Evolutionary conservation across 1,140 invertebrate genomes (phyloP), one percentile per base, ranked within the genome.

Genomic region (Drosophila quadrilineata): DNA sequence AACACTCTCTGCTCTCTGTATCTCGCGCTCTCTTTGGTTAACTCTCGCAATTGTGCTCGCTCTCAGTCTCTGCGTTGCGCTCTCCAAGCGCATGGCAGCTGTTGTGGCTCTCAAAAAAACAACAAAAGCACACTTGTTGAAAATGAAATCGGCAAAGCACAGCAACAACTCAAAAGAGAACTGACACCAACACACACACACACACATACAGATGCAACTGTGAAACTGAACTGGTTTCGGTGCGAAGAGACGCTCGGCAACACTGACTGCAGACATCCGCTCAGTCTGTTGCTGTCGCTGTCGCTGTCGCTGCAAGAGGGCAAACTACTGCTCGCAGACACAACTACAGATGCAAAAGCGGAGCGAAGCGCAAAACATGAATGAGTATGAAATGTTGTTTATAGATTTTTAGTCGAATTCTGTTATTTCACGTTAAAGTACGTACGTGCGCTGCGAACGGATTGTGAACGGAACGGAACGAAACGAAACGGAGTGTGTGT

Each of bases 381-480:
- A 67, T 53, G 75, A 67, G 71, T 48, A 67, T 52, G 49, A 71
- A n/a, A 84, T 75, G 71, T 82, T 88, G 85, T 88, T 88, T 88
- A 88, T 88, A 88, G 85, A 82, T 88, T 77, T 88, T 88, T 88
- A 88, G 85, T 88, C 79, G 79, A 86, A 88, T 74, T 87, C 77
- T 82, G 84, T 79, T 87, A 79, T 87, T 87, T 87, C 84, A 84
- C 77, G 84, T 75, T 75, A 87, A 87, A 87, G 84, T 87, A 75
- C 77, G 75, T 76, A 72, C 80, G 79, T 75, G 63, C 74, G 77
- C 69, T 66, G 59, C 70, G 70, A 70, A 79, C 79, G 79, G 74
- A 85, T 62, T 82, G 77, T 57, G 43, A 64, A 70, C 58, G 71
- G 36, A 69, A n/a, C 66, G 17, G 14, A 45, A 40, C 40, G n/a